phyloP scores from a whole-genome alignment of 2,888 invertebrate genomes.

The Lacanobia oleracea region DNA sequence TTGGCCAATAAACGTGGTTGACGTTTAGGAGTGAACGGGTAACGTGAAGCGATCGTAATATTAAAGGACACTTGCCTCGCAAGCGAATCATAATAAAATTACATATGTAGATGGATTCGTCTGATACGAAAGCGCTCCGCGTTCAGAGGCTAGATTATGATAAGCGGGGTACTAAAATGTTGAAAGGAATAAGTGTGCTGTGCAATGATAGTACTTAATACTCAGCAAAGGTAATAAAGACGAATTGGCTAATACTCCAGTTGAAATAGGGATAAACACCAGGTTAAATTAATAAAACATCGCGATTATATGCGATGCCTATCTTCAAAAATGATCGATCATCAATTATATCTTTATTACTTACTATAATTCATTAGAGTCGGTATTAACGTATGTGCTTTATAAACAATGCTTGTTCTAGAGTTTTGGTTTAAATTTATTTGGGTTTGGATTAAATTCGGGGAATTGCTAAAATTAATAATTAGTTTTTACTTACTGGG shows the following conservation, averaged over 20 bases:
- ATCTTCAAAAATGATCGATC: constrained; percentile 39
- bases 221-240: constrained; percentile 40
- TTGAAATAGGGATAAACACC: constrained; percentile 34
- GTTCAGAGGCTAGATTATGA: constrained; percentile 71
- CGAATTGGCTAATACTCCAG: constrained; percentile 39
- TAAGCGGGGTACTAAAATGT: constrained; percentile 70
- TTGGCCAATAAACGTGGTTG: constrained; percentile 82
- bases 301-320: constrained; percentile 18
- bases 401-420: constrained; percentile 15
- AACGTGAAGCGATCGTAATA: constrained; percentile 76
- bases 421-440: too few relatives aligned
- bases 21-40: constrained; percentile 75
- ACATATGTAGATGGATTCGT: constrained; percentile 81
- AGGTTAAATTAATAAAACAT: constrained; percentile 32
- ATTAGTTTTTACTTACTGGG: constrained; percentile 82
- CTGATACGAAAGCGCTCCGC: constrained; percentile 71
- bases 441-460: too few relatives aligned
- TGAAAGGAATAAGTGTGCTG: constrained; percentile 70
- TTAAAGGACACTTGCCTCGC: constrained; percentile 86
- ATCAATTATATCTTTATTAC: constrained; percentile 50
- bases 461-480: neutral
- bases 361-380: constrained; percentile 14
- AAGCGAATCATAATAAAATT: constrained; percentile 82
- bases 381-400: constrained; percentile 26
- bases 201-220: constrained; percentile 58